Evolutionary conservation across 1,140 invertebrate genomes (phyloP), one percentile per base, ranked within the genome.

Genomic region (Odontomachus brunneus): DNA sequence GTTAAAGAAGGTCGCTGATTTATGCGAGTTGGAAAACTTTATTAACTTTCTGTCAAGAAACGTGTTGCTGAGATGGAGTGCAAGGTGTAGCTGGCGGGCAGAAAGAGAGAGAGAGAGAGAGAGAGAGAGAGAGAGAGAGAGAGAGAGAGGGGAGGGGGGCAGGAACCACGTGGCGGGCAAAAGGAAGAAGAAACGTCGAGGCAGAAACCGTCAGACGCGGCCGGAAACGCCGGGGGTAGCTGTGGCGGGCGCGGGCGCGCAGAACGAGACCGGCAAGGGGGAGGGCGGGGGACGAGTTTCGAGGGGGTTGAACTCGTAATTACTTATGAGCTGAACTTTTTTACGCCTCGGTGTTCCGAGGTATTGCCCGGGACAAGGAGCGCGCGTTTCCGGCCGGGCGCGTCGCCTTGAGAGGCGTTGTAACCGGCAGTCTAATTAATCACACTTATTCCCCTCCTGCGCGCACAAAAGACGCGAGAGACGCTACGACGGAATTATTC

Each of bases 21-120:
- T 91, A 91, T 91, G 90, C 86, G 88, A 90, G 90, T 89, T 91
- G 85, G 83, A 88, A 90, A 91, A 91, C 88, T 91, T 91, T 91
- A 91, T 90, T 87, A 91, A 91, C 89, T 89, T 84, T 89, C 87
- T 90, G 88, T 90, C 86, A 90, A 90, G 84, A 87, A 84, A 86
- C 81, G 83, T 80, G 89, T 87, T 87, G 83, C 78, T 85, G 55
- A 4, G 57, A 74, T 80, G 63, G 73, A 71, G 84, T 82, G 63
- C 59, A 85, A 53, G 63, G 33, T 69, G 57, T 81, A 59, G 75
- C 59, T 63, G 73, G 22, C 55, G 69, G 49, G 24, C n/a, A 48
- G 57, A n/a, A n/a, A n/a, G n/a, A n/a, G n/a, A n/a, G n/a, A 73
- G 29, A 33, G 38, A 29, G 4, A 24, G 51, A 73, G 29, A 33